A percentile compares a stretch with the other conserved stretches of the same genome.
phyloP scores from a whole-genome alignment of 2,888 invertebrate species.

The Lasioglossum pauxillum region DNA sequence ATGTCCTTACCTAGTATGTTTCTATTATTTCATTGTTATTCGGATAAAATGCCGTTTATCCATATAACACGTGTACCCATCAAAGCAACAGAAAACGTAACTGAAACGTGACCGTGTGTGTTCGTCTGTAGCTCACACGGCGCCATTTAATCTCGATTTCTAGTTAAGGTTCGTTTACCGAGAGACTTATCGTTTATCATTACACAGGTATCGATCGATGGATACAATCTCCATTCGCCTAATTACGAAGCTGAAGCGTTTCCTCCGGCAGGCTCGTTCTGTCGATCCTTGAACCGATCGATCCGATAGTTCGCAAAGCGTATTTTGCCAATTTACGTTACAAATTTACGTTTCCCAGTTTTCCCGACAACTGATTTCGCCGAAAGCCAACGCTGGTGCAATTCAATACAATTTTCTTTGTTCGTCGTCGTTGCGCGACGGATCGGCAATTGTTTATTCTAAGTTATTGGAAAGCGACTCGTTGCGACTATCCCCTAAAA shows the following conservation, averaged over 20 bases:
- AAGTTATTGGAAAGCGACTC: neutral
- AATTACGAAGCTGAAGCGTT: slow-evolving; percentile 25
- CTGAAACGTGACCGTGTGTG: slow-evolving; percentile 24
- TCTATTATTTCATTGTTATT: slow-evolving; percentile 83
- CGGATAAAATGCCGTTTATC: slow-evolving; percentile 77
- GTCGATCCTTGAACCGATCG: neutral
- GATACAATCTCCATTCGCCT: neutral
- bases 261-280: slow-evolving; percentile 16
- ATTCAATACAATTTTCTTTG: neutral
- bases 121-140: neutral
- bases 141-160: neutral
- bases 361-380: neutral
- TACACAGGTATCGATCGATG: slow-evolving; percentile 12
- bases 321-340: neutral
- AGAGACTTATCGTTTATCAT: slow-evolving; percentile 24
- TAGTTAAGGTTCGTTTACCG: slow-evolving; percentile 40
- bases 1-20: slow-evolving; percentile 81
- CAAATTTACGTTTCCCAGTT: neutral
- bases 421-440: neutral
- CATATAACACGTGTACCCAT: slow-evolving; percentile 76
- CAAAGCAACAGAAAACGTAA: slow-evolving; percentile 64
- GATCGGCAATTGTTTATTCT: neutral
- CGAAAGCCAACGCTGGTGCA: neutral
- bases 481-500: neutral
- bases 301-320: neutral